Percentiles rank a stretch among this genome's conserved stretches.
These are phyloP conservation scores for Paracanthobrama guichenoti DNA, from an alignment of 2,113 vertebrate genomes.

Conservation along the genomic window DNA sequence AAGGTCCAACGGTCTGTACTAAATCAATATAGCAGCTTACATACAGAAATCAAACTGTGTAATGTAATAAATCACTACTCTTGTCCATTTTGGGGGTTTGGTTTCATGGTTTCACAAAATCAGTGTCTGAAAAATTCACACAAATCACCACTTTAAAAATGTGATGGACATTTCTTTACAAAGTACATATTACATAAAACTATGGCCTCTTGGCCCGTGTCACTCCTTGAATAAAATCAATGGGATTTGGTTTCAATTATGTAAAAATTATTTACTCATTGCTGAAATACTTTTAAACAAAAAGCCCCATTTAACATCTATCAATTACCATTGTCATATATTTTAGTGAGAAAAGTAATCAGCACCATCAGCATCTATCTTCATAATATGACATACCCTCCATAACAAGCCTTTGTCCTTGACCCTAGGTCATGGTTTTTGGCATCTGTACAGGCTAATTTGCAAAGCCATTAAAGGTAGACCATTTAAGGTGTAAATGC, in stretches of 20 bases:
- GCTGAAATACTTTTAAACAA: background rate
- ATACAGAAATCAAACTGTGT: background rate
- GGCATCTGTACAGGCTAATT: background rate
- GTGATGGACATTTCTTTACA: background rate
- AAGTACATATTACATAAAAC: background rate
- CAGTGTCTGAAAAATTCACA: background rate
- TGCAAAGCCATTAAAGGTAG: background rate
- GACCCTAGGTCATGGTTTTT: background rate
- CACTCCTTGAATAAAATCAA: background rate
- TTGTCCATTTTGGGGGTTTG: background rate
- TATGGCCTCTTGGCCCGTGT: background rate
- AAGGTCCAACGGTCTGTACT: background rate
- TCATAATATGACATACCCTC: background rate
- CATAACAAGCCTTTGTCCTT: background rate
- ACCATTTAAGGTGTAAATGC: background rate
- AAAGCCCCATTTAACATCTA: background rate
- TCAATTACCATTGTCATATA: background rate
- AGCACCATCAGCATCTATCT: background rate
- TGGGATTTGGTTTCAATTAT: no score
- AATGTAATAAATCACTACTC: background rate
- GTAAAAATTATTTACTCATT: background rate
- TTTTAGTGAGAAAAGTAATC: background rate
- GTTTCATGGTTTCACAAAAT: slow-evolving; percentile 2
- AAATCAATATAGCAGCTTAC: background rate
- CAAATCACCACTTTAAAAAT: background rate